A percentile compares a stretch with the other conserved stretches of the same genome.
phyloP scores from a whole-genome alignment of 2,888 invertebrate species.

The Ornithoptera priamus region DNA sequence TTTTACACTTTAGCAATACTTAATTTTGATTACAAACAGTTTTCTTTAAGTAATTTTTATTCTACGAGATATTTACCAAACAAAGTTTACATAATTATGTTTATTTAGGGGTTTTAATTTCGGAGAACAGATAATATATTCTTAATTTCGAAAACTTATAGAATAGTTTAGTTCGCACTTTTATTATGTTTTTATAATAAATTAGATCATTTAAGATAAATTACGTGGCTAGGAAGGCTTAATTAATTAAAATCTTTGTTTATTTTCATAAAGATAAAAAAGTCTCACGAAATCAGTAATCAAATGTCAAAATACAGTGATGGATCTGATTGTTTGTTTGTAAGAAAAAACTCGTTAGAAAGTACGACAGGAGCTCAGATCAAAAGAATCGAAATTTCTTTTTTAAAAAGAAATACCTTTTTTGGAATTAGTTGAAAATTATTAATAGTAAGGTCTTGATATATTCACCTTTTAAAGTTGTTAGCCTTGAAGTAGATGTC shows the following conservation, averaged over 20 bases:
- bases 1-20: too few relatives aligned
- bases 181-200: neutral
- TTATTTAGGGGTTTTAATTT: neutral
- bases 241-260: conserved; percentile 21
- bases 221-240: neutral
- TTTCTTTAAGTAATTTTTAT: too few relatives aligned
- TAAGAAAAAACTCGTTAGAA: conserved; percentile 70
- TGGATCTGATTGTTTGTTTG: conserved; percentile 75
- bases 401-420: conserved; percentile 40
- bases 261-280: conserved; percentile 20
- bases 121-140: neutral
- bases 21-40: too few relatives aligned
- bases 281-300: conserved; percentile 27
- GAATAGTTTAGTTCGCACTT: neutral
- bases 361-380: conserved; percentile 55
- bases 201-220: neutral
- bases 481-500: conserved; percentile 80
- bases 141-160: neutral
- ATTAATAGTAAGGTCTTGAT: conserved; percentile 47
- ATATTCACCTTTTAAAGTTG: conserved; percentile 64
- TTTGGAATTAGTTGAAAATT: conserved; percentile 43
- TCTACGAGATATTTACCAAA: too few relatives aligned
- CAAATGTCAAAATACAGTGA: conserved; percentile 74
- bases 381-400: conserved; percentile 47
- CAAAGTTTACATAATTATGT: too few relatives aligned